Percentiles rank a stretch among this genome's conserved stretches.
Evolutionary conservation across 2,113 vertebrate species (phyloP).

Genomic region (Oncorhynchus keta): DNA sequence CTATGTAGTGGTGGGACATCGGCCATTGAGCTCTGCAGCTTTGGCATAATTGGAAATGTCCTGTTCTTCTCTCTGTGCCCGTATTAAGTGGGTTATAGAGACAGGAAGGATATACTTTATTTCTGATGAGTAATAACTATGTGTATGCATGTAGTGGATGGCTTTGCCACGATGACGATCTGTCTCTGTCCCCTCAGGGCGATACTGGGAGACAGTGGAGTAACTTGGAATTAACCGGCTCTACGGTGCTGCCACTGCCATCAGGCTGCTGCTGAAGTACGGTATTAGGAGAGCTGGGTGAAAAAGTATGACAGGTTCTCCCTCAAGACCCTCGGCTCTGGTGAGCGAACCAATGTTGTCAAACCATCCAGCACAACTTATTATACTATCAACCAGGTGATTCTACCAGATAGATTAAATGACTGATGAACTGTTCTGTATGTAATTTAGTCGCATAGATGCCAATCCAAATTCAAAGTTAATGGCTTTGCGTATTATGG

Average conservation of each 20-base stretch:
- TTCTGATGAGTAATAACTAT: no score
- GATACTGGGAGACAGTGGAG: conserved; percentile 91
- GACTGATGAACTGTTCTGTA: not conserved
- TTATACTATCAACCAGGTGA: no score
- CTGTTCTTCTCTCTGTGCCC: not conserved
- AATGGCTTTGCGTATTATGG: not conserved
- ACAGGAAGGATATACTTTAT: not conserved
- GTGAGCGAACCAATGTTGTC: conserved; percentile 33
- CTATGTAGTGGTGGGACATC: not conserved
- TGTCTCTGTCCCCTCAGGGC: conserved; percentile 69
- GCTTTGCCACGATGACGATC: not conserved
- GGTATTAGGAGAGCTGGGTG: conserved; percentile 83
- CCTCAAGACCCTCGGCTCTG: conserved; percentile 84
- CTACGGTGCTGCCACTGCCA: conserved; percentile 87
- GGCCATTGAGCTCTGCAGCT: not conserved
- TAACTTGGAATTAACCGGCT: conserved; percentile 88
- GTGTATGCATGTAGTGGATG: conserved; percentile 10
- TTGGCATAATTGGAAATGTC: not conserved
- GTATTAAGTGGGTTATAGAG: not conserved
- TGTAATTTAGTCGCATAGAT: not conserved
- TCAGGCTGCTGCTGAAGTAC: conserved; percentile 82
- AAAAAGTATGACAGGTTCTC: conserved; percentile 89
- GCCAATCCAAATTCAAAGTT: not conserved
- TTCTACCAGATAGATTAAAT: not conserved
- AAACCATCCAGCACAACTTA: no score